Evolutionary conservation across 2,113 vertebrate genomes (phyloP).

Genomic region (Mirounga angustirostris): DNA sequence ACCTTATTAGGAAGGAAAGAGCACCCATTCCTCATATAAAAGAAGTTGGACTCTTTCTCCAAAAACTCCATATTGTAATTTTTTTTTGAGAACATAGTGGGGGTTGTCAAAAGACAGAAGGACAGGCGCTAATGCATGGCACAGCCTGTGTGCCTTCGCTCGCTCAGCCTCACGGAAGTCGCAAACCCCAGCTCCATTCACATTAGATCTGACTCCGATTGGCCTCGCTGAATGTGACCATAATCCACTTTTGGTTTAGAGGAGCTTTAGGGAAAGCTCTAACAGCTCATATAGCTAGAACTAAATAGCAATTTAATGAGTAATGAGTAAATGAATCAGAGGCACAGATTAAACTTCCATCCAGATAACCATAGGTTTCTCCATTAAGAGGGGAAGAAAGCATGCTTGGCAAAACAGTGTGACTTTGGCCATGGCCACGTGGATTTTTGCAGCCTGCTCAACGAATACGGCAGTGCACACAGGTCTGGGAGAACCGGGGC

Average conservation of each 20-base stretch:
- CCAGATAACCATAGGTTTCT: constrained; percentile 47
- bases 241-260: constrained; percentile 25
- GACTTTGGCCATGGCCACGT: not conserved
- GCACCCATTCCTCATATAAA: not conserved
- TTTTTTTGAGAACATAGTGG: not conserved
- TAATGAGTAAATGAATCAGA: constrained; percentile 64
- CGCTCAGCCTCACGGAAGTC: not conserved
- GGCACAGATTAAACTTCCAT: constrained; percentile 62
- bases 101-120: not conserved
- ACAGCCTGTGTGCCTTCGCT: not conserved
- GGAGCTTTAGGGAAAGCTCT: constrained; percentile 10
- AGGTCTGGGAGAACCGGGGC: not conserved
- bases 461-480: not conserved
- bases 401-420: not conserved
- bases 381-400: not conserved
- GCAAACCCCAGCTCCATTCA: not conserved
- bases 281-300: not conserved
- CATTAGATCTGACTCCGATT: not conserved
- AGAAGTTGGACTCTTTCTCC: not conserved
- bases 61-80: not conserved
- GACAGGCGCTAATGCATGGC: not conserved
- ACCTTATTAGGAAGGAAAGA: not conserved
- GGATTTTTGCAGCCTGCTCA: not conserved
- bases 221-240: not conserved
- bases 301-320: constrained; percentile 55